Conservation (phyloP, 2,113 vertebrate genomes). For the Barnardius zonarius region DNA sequence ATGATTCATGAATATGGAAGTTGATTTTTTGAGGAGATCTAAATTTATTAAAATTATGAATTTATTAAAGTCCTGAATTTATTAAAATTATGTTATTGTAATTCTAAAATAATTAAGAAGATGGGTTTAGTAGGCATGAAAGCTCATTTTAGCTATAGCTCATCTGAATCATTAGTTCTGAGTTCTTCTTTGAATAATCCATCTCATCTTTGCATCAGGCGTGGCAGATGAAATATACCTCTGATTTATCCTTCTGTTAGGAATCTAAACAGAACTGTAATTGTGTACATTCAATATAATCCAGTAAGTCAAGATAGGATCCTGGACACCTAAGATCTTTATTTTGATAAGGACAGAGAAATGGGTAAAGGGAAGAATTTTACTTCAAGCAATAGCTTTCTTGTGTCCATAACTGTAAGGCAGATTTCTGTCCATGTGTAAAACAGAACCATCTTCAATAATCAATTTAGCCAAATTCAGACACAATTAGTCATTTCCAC, state of each 20-base stretch:
- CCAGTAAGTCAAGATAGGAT: background rate
- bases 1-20: background rate
- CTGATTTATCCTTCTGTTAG: background rate
- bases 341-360: background rate
- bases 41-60: background rate
- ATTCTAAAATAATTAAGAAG: background rate
- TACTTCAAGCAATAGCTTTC: background rate
- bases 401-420: background rate
- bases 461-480: background rate
- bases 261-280: background rate
- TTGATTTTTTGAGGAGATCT: background rate
- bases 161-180: background rate
- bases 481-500: background rate
- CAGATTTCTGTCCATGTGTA: background rate
- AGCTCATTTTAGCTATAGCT: background rate
- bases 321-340: background rate
- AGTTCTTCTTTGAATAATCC: background rate
- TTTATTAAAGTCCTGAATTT: background rate
- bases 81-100: background rate
- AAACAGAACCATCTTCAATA: background rate
- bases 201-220: background rate
- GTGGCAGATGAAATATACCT: background rate
- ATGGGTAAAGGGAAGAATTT: background rate
- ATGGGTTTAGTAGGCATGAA: background rate
- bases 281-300: background rate